phyloP scores from a whole-genome alignment of 2,888 invertebrate species.

The Drosophila aldrichi region DNA sequence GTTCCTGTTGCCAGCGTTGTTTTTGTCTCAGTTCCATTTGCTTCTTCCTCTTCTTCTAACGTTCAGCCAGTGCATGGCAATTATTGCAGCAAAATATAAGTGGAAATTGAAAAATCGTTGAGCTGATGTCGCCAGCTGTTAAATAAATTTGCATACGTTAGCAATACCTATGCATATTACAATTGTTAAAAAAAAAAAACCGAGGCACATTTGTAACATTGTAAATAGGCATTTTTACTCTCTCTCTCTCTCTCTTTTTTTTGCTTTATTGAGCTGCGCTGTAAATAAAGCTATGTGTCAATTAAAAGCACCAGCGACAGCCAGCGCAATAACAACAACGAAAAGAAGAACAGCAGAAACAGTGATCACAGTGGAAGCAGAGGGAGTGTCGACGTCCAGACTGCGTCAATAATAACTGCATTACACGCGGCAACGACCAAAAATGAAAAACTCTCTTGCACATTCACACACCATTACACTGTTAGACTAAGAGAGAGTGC shows the following conservation, averaged over 20 bases:
- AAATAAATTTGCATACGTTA: constrained; percentile 42
- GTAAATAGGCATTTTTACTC: background rate
- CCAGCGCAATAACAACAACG: constrained; percentile 23
- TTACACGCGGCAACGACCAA: constrained; percentile 57
- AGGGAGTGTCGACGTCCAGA: constrained; percentile 55
- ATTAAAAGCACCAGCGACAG: constrained; percentile 36
- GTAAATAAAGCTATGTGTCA: constrained; percentile 37
- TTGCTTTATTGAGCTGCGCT: constrained; percentile 10
- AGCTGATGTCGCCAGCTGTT: constrained; percentile 36
- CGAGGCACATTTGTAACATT: constrained; percentile 19
- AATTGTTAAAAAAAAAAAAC: constrained; percentile 4
- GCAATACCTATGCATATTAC: constrained; percentile 16
- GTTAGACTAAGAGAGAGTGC: background rate
- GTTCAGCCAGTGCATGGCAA: constrained; percentile 6
- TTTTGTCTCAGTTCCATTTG: constrained; percentile 1
- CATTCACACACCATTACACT: constrained; percentile 1
- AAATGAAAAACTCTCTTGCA: constrained; percentile 19
- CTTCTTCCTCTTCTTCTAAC: constrained; percentile 2
- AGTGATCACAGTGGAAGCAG: constrained; percentile 13
- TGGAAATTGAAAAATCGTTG: constrained; percentile 37
- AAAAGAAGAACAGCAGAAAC: background rate
- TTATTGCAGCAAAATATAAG: constrained; percentile 21
- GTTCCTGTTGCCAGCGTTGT: background rate
- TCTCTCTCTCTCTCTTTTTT: background rate
- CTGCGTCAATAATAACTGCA: constrained; percentile 82